Evolutionary conservation across 30 jellyfish, hydroid and myxozoan genomes (phyloP), one percentile per base, ranked within the genome.

Genomic region (Hydra vulgaris): DNA sequence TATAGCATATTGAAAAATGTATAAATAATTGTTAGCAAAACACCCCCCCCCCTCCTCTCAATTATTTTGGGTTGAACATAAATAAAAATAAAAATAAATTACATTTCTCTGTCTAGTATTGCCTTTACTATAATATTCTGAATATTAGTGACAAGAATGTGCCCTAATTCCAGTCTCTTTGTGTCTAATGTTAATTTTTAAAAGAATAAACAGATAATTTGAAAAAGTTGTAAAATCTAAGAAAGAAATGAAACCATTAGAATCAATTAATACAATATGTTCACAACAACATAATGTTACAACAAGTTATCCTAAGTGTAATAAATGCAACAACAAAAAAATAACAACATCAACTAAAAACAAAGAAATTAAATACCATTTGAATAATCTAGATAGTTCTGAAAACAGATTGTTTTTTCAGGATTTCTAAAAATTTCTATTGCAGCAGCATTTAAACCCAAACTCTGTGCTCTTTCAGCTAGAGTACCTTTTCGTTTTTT

Each of bases 401-500:
- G 23, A 20, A 71, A 70, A 21, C 21, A 27, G 19, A 71, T 21
- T 8, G 26, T 22, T 21, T 22, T 26, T 19, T 21, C 25, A 0
- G 95, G 91, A 25, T 22, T 7, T 8, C 20, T 23, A 12, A 85
- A 75, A n/a, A 89, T 15, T 20, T 81, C 74, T 54, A 21, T 56
- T 7, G 95, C 86, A 22, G 88, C 88, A 26, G 69, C 79, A 23
- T 89, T 92, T 23, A 89, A 81, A 18, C 97, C 97, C 71, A 75
- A 80, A 19, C 24, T 52, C 68, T 88, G 81, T 7, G 97, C 97
- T 80, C 97, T 83, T 24, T 89, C 97, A 23, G 97, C 97, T 25
- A 84, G 76, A 7, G 97, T 79, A 72, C 97, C 95, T 27, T 89
- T 89, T 26, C 95, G 95, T 53, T 92, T 95, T 72, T 89, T n/a